These are phyloP conservation scores for Xanthorhoe spadicearia DNA, from an alignment of 2,888 invertebrate species.

Conservation along the genomic window DNA sequence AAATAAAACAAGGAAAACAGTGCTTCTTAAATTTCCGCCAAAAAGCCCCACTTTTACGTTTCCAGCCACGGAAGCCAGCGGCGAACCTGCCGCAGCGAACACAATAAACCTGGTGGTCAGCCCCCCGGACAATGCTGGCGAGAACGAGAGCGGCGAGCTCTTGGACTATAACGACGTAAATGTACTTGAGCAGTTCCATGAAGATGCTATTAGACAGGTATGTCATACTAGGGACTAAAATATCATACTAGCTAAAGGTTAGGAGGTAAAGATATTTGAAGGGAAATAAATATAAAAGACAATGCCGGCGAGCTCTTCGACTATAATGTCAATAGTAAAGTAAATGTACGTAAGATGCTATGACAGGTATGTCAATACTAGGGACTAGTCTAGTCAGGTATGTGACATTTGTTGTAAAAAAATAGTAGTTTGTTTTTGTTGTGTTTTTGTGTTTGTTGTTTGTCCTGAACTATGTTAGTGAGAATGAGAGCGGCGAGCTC, in stretches of 20 bases:
- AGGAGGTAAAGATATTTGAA: too few species aligned
- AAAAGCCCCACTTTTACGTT: too few species aligned
- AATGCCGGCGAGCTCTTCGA: slow-evolving; percentile 82
- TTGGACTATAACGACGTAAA: slow-evolving; percentile 86
- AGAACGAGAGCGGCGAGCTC: slow-evolving; percentile 80
- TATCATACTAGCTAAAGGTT: too few species aligned
- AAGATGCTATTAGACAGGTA: slow-evolving; percentile 89
- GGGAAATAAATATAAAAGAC: too few species aligned
- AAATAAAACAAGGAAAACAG: too few species aligned
- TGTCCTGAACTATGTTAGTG: too few species aligned
- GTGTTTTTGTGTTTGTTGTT: too few species aligned
- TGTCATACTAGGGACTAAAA: too few species aligned
- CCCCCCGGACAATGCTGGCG: slow-evolving; percentile 61
- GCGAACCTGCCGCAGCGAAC: slow-evolving; percentile 67
- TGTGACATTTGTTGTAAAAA: neutral
- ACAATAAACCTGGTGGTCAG: slow-evolving; percentile 59
- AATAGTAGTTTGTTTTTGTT: too few species aligned
- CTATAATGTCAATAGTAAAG: slow-evolving; percentile 85
- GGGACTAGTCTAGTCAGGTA: slow-evolving; percentile 88
- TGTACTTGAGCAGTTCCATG: slow-evolving; percentile 90
- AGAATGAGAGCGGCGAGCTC: too few species aligned
- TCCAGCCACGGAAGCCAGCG: slow-evolving; percentile 70
- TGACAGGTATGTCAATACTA: too few species aligned
- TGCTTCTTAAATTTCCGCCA: too few species aligned
- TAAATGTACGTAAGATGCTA: slow-evolving; percentile 87